Percentiles rank a stretch among this genome's conserved stretches.
These are phyloP conservation scores for Pemphigus obesinymphae DNA, from an alignment of 1,140 invertebrate species.

Conservation along the genomic window DNA sequence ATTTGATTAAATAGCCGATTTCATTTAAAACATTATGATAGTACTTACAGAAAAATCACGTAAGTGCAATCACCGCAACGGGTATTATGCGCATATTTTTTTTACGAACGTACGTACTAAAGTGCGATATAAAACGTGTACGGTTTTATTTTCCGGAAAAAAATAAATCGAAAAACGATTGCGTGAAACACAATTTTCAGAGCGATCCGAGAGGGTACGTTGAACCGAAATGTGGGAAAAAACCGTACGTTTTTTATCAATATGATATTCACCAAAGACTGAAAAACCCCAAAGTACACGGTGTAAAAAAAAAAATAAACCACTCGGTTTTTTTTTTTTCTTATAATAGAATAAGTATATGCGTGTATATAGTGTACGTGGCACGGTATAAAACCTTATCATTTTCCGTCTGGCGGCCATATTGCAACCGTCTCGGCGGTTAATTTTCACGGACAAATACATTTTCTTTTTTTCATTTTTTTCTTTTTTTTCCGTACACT, in stretches of 20 bases:
- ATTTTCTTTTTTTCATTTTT: constrained; percentile 30
- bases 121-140: too few species aligned
- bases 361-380: not conserved
- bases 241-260: not conserved
- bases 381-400: not conserved
- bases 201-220: not conserved
- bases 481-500: not conserved
- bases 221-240: not conserved
- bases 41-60: too few species aligned
- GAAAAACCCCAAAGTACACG: not conserved
- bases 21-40: too few species aligned
- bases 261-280: not conserved
- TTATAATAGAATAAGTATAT: too few species aligned
- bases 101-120: too few species aligned
- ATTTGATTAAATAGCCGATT: too few species aligned
- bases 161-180: too few species aligned
- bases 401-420: constrained; percentile 3
- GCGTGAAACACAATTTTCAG: too few species aligned
- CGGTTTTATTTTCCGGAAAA: too few species aligned
- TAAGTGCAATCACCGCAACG: too few species aligned
- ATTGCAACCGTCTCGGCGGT: constrained; percentile 35
- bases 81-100: too few species aligned
- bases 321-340: not conserved
- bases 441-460: constrained; percentile 38
- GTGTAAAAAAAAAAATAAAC: too few species aligned